Percentiles rank a stretch among this genome's conserved stretches.
These are phyloP conservation scores for Loriculus beryllinus DNA, from an alignment of 2,797 vertebrate genomes.

Conservation along the genomic window DNA sequence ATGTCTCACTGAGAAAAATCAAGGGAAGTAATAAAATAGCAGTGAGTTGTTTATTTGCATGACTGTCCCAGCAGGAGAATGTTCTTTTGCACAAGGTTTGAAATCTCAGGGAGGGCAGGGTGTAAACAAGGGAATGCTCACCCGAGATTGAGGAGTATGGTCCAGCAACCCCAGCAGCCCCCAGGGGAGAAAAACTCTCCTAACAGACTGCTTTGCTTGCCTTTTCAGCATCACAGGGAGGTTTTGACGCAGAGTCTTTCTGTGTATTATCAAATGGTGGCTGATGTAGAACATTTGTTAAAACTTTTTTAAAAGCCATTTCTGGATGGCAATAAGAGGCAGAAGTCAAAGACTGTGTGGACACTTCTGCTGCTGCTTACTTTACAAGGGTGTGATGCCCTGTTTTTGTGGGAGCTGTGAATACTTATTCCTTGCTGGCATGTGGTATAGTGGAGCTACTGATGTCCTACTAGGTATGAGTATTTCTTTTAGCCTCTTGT, in stretches of 20 bases:
- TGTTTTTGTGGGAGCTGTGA: neutral
- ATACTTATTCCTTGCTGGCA: neutral
- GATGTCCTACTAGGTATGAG: neutral
- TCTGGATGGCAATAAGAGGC: neutral
- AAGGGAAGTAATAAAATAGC: neutral
- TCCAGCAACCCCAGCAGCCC: neutral
- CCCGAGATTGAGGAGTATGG: neutral
- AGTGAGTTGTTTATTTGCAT: neutral
- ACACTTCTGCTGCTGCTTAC: neutral
- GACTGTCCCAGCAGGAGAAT: neutral
- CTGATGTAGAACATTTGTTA: neutral
- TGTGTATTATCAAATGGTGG: neutral
- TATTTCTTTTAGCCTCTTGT: neutral
- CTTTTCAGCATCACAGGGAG: neutral
- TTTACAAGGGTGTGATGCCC: rapidly evolving
- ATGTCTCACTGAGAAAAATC: slow-evolving; percentile 14
- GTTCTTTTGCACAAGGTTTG: neutral
- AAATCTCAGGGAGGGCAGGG: neutral
- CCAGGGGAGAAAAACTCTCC: neutral
- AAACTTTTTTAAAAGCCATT: neutral
- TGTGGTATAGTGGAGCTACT: neutral
- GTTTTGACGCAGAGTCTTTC: neutral
- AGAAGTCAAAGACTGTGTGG: neutral
- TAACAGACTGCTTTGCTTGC: neutral
- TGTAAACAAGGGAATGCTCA: neutral